A percentile compares a stretch with the other conserved stretches of the same genome.
These are phyloP conservation scores for Zaprionus gabonicus DNA, from an alignment of 1,140 invertebrate genomes.

Conservation along the genomic window DNA sequence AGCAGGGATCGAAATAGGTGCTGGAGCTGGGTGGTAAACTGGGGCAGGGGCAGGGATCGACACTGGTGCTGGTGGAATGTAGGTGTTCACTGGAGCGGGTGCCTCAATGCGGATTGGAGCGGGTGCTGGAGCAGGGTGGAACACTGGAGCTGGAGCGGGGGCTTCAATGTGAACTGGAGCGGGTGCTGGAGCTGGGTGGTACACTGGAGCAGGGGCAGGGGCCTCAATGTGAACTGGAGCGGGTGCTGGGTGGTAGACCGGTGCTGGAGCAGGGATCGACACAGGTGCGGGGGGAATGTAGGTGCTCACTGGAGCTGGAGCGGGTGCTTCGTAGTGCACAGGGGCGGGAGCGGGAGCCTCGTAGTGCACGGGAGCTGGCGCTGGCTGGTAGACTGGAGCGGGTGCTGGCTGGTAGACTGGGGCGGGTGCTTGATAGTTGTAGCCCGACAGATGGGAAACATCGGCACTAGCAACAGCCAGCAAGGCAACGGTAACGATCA, in stretches of 20 bases:
- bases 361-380: slow-evolving; percentile 32
- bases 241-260: slow-evolving; percentile 14
- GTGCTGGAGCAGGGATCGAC: slow-evolving; percentile 29
- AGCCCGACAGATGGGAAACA: slow-evolving; percentile 72
- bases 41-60: slow-evolving; percentile 44
- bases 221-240: slow-evolving; percentile 29
- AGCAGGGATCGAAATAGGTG: slow-evolving; percentile 15
- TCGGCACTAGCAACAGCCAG: slow-evolving; percentile 73
- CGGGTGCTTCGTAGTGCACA: slow-evolving; percentile 34
- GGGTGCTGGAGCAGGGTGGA: slow-evolving; percentile 6
- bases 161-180: slow-evolving; percentile 33
- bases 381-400: slow-evolving; percentile 33
- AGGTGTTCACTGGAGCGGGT: slow-evolving; percentile 23
- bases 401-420: slow-evolving; percentile 43
- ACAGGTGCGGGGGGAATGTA: slow-evolving; percentile 21
- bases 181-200: slow-evolving; percentile 1
- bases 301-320: slow-evolving; percentile 14
- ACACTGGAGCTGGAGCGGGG: slow-evolving; percentile 29
- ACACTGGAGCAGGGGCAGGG: slow-evolving; percentile 28
- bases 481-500: slow-evolving; percentile 71
- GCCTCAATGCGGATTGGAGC: slow-evolving; percentile 20
- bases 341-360: slow-evolving; percentile 18
- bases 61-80: slow-evolving; percentile 37
- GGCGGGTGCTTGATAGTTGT: slow-evolving; percentile 61
- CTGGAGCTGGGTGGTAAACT: slow-evolving; percentile 19